A percentile compares a stretch with the other conserved stretches of the same genome.
Evolutionary conservation across 2,797 vertebrate genomes (phyloP).

Genomic region (Masticophis lateralis): DNA sequence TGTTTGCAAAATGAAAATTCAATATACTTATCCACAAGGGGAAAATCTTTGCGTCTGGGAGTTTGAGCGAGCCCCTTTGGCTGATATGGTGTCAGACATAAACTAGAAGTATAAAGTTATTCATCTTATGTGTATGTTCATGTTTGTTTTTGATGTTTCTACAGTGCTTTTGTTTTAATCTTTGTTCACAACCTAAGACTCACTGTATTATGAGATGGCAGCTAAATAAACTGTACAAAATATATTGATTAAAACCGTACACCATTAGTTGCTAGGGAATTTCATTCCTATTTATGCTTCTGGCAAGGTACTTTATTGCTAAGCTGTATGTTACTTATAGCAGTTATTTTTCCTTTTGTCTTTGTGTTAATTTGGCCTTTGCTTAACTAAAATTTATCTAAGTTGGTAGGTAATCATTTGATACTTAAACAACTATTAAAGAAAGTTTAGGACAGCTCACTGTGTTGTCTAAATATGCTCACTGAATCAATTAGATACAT

Average conservation of each 20-base stretch:
- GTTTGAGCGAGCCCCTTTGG: not conserved
- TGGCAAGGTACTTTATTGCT: not conserved
- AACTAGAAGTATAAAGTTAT: not conserved
- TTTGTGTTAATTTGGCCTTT: not conserved
- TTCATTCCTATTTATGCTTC: not conserved
- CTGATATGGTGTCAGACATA: not conserved
- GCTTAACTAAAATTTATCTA: not conserved
- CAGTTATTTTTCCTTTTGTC: not conserved
- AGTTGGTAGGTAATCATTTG: not conserved
- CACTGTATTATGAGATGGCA: not conserved
- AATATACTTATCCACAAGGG: not conserved
- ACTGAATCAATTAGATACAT: not conserved
- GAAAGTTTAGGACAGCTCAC: not conserved
- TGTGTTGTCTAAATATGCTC: not conserved
- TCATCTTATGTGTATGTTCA: not conserved
- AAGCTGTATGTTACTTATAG: not conserved
- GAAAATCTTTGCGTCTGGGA: not conserved
- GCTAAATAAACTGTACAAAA: not conserved
- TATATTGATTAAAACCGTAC: not conserved
- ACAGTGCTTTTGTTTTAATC: not conserved
- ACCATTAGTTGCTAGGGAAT: not conserved
- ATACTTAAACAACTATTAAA: not conserved
- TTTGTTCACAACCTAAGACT: not conserved
- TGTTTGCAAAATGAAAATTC: not conserved
- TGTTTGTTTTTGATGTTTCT: not conserved